Conservation (phyloP, 2,113 vertebrate genomes). For the Thunnus maccoyii region DNA sequence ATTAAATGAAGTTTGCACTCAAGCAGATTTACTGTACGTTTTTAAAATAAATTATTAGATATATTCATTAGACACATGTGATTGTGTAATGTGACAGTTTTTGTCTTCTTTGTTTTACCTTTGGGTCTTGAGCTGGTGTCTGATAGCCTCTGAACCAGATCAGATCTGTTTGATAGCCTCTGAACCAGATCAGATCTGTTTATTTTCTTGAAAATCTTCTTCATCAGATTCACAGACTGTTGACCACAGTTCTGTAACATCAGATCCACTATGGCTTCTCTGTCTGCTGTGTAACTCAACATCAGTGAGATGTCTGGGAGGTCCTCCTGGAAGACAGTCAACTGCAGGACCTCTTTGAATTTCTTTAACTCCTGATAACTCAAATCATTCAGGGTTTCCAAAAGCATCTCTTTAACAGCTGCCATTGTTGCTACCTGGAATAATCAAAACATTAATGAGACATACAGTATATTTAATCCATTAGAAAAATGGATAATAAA, state of each 20-base stretch:
- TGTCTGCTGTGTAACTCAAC: background rate
- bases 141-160: too few species aligned
- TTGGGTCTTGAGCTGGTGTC: background rate
- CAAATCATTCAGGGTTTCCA: slow-evolving; percentile 5
- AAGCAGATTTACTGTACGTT: too few species aligned
- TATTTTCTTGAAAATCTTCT: background rate
- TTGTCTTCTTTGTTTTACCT: background rate
- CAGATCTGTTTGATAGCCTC: too few species aligned
- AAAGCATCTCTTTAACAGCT: slow-evolving; percentile 12
- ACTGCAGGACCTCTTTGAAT: background rate
- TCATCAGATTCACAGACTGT: background rate
- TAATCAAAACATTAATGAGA: background rate
- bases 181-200: slow-evolving; percentile 7
- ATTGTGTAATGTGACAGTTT: background rate
- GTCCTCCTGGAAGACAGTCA: background rate
- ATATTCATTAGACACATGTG: too few species aligned
- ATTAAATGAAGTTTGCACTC: too few species aligned
- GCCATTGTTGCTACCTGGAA: slow-evolving; percentile 29
- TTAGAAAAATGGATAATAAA: too few species aligned
- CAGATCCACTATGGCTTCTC: background rate
- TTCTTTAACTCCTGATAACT: fast-evolving
- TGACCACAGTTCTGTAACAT: background rate
- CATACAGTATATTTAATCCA: background rate
- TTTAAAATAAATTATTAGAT: too few species aligned
- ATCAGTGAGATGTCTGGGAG: background rate